phyloP scores from a whole-genome alignment of 2,797 vertebrate species.

The Saxicola maurus region DNA sequence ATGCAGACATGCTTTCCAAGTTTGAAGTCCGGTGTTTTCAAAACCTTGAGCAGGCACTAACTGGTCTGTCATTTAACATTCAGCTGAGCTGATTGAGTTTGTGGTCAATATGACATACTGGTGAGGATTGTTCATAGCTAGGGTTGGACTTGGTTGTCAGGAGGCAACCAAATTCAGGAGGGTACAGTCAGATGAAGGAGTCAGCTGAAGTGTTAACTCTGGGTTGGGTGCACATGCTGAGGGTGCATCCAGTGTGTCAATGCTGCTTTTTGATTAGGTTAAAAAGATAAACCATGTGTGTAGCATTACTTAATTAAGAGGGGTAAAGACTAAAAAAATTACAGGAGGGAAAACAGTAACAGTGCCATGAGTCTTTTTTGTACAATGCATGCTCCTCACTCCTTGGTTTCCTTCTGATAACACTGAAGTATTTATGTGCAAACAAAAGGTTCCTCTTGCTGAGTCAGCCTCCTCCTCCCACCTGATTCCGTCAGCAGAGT shows the following conservation, averaged over 20 bases:
- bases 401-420: conserved; percentile 42
- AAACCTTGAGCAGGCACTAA: not conserved
- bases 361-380: not conserved
- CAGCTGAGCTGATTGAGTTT: not conserved
- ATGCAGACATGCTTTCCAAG: not conserved
- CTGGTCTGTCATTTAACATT: not conserved
- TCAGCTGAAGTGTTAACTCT: not conserved
- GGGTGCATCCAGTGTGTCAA: not conserved
- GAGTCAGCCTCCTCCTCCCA: conserved; percentile 35
- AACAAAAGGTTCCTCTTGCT: conserved; percentile 33
- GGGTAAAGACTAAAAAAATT: not conserved
- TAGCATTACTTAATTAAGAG: not conserved
- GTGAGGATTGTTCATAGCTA: not conserved
- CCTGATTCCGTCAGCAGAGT: conserved; percentile 40
- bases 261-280: not conserved
- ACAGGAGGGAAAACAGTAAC: not conserved
- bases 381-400: not conserved
- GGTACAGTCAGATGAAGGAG: not conserved
- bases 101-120: not conserved
- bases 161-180: not conserved
- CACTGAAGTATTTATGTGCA: not conserved
- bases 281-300: not conserved
- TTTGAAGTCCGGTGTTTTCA: not conserved
- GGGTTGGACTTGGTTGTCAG: not conserved
- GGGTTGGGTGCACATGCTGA: not conserved